These are phyloP conservation scores for Ellobium chinense DNA, from an alignment of 2,888 invertebrate species.

Conservation along the genomic window DNA sequence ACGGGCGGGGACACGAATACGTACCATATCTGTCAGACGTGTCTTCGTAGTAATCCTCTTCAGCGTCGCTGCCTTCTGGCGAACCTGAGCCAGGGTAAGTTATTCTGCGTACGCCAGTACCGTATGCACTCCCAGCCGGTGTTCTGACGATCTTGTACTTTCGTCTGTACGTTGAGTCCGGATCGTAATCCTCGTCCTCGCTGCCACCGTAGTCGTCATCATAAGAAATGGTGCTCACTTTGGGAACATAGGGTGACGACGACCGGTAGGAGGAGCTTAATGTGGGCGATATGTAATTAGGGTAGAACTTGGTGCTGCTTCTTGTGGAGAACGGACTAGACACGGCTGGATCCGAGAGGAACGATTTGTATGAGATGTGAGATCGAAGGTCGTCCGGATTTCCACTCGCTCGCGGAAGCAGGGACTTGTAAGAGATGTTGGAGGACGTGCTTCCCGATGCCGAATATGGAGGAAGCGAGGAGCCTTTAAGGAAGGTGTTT, in stretches of 20 bases:
- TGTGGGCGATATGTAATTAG: background rate
- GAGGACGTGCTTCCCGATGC: background rate
- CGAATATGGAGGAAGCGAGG: constrained; percentile 25
- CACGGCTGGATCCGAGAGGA: constrained; percentile 24
- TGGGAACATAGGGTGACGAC: constrained; percentile 7
- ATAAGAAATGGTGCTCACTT: background rate
- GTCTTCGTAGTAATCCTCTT: constrained; percentile 28
- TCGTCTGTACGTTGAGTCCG: constrained; percentile 27
- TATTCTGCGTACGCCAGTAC: background rate
- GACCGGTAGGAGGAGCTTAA: background rate
- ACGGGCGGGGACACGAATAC: constrained; percentile 39
- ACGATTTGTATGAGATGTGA: constrained; percentile 12
- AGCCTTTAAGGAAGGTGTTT: constrained; percentile 33
- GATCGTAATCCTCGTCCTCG: constrained; percentile 40
- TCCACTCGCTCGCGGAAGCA: background rate
- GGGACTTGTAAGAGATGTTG: constrained; percentile 20
- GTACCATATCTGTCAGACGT: constrained; percentile 3
- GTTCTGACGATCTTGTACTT: constrained; percentile 37
- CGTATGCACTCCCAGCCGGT: background rate
- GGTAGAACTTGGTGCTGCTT: background rate
- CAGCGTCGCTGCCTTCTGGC: constrained; percentile 1
- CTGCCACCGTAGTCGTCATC: background rate
- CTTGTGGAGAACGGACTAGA: constrained; percentile 18
- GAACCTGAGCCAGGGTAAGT: background rate
- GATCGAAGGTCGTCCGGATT: background rate